Base-by-base conservation (phyloP, 2,797 vertebrate species). In the Oreortyx pictus region DNA sequence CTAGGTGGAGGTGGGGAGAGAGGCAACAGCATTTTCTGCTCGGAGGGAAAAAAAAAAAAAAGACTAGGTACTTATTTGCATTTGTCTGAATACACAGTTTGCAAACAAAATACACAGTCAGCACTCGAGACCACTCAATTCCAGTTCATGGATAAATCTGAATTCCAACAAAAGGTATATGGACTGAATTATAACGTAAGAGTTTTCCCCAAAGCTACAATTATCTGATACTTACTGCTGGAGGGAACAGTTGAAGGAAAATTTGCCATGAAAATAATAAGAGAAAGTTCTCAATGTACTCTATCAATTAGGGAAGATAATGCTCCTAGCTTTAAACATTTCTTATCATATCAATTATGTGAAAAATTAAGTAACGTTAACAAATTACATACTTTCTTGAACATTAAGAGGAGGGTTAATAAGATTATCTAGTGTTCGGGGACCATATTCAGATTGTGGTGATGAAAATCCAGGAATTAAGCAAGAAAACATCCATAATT, bases 401-500 rank as follows among this genome's bases (percentile, higher is more conserved):
- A 99, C 97, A 90, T 97, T 98, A 84, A 99, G 97, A 5, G 98
- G 98, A 65, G 98, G 98, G 96, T 99, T 99, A 97, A 99, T 99
- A 91, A 99, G 98, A 94, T 98, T 99, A 97, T 99, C 99, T 97
- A 99, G 97, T 54, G 99, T 99, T 95, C 98, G 98, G 71, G 98
- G 98, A 33, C 98, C 98, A 80, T 98, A 98, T n/a, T 99, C 98
- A 76, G 98, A 99, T 33, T 98, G 98, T 22, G 99, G 99, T 60
- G 98, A 97, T 20, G 99, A 99, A 97, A 99, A 99, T 89, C 99
- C 99, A 64, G 99, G 99, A 96, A 99, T 99, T 97, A 99, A 97
- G 96, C 99, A 99, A 56, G 99, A 99, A 92, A 99, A 99, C 97
- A 99, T 99, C 97, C 99, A 99, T 81, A 99, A 98, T 92, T 99